These are phyloP conservation scores for Anaspis maculata DNA, from an alignment of 2,888 invertebrate species.

Conservation along the genomic window DNA sequence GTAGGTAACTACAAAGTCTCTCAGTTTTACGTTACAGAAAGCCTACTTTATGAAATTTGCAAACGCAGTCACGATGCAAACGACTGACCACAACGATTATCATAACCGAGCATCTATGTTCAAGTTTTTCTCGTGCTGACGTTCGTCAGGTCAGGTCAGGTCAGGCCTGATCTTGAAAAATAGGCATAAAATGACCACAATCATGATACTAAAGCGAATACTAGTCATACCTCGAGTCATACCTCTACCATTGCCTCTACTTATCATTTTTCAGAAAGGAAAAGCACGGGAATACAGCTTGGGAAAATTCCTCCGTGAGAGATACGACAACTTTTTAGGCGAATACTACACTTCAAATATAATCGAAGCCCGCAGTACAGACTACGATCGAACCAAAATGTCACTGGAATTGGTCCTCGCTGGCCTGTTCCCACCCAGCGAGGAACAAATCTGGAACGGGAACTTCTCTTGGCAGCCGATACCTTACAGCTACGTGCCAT, in stretches of 20 bases:
- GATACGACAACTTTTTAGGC: constrained; percentile 54
- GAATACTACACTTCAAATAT: constrained; percentile 47
- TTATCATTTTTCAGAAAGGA: constrained; percentile 23
- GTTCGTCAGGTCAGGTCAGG: too few relatives aligned
- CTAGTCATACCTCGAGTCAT: too few relatives aligned
- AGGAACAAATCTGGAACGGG: constrained; percentile 48
- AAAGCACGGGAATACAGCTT: constrained; percentile 43
- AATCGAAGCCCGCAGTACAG: constrained; percentile 57
- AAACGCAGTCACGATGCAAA: too few relatives aligned
- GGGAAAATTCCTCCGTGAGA: constrained; percentile 52
- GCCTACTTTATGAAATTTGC: too few relatives aligned
- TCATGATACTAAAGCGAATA: too few relatives aligned
- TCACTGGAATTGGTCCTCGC: constrained; percentile 60
- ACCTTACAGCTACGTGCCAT: constrained; percentile 56
- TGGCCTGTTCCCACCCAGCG: constrained; percentile 56
- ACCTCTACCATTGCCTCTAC: background rate
- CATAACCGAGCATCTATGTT: too few relatives aligned
- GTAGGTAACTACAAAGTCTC: too few relatives aligned
- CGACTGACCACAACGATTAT: too few relatives aligned
- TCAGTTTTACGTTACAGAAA: too few relatives aligned
- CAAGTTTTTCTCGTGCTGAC: too few relatives aligned
- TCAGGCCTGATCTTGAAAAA: too few relatives aligned
- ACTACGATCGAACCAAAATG: constrained; percentile 61
- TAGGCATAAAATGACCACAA: too few relatives aligned
- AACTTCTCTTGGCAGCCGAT: constrained; percentile 64